Evolutionary conservation across 2,888 invertebrate genomes (phyloP).

Genomic region (Silvanus unidentatus): DNA sequence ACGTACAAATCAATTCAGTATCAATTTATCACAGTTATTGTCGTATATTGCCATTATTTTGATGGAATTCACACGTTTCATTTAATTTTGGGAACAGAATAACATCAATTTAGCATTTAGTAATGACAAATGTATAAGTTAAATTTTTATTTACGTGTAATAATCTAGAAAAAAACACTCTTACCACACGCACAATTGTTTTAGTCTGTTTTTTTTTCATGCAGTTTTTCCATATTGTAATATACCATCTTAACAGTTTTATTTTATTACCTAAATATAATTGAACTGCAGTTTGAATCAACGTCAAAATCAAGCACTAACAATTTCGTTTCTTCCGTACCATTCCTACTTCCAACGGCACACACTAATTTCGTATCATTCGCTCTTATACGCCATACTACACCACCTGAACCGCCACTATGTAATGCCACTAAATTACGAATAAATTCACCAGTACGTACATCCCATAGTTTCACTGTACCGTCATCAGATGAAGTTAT

Average conservation of each 20-base stretch:
- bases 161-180: slow-evolving; percentile 9
- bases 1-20: neutral
- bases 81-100: neutral
- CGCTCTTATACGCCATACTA: slow-evolving; percentile 96
- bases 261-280: slow-evolving; percentile 22
- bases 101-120: no score
- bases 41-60: slow-evolving; percentile 1
- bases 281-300: slow-evolving; percentile 42
- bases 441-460: slow-evolving; percentile 92
- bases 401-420: slow-evolving; percentile 95
- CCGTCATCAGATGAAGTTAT: slow-evolving; percentile 99
- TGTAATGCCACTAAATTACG: slow-evolving; percentile 90
- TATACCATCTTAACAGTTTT: no score
- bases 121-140: neutral
- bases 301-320: slow-evolving; percentile 96
- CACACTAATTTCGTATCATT: slow-evolving; percentile 93
- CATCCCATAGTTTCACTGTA: slow-evolving; percentile 98
- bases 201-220: slow-evolving; percentile 18
- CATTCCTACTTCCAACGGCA: slow-evolving; percentile 97
- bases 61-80: neutral
- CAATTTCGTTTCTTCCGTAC: slow-evolving; percentile 97
- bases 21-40: slow-evolving; percentile 13
- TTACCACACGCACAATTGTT: slow-evolving; percentile 24
- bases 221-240: neutral
- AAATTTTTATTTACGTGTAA: neutral